Evolutionary conservation across 2,888 invertebrate species (phyloP).

Genomic region (Rosalia funebris): DNA sequence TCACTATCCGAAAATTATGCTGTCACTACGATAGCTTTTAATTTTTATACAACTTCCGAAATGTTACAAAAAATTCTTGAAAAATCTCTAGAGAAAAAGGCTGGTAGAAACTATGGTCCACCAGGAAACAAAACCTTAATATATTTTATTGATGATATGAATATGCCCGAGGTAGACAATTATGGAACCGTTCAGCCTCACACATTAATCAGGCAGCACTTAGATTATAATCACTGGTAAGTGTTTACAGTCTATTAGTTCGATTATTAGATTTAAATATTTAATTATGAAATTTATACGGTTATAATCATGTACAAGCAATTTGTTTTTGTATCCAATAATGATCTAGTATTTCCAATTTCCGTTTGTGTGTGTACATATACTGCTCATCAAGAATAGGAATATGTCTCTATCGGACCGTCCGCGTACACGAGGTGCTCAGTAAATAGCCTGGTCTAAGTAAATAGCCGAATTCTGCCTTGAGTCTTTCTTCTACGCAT

Average conservation of each 20-base stretch:
- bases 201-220: slow-evolving; percentile 92
- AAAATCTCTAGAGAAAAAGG: slow-evolving; percentile 95
- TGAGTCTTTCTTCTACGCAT: too few relatives aligned
- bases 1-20: slow-evolving; percentile 86
- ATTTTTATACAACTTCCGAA: slow-evolving; percentile 95
- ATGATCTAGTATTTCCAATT: too few relatives aligned
- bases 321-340: too few relatives aligned
- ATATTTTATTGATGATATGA: slow-evolving; percentile 97
- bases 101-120: slow-evolving; percentile 92
- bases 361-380: too few relatives aligned
- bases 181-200: slow-evolving; percentile 98
- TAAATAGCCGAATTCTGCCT: too few relatives aligned
- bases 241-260: neutral
- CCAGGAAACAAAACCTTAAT: slow-evolving; percentile 93
- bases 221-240: slow-evolving; percentile 94
- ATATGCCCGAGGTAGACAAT: slow-evolving; percentile 92
- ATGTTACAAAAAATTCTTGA: slow-evolving; percentile 94
- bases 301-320: too few relatives aligned
- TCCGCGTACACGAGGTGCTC: too few relatives aligned
- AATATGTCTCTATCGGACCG: too few relatives aligned
- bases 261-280: too few relatives aligned
- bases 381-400: too few relatives aligned
- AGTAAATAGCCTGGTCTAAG: too few relatives aligned
- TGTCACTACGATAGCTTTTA: slow-evolving; percentile 92
- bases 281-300: too few relatives aligned